Base-by-base conservation (phyloP, 2,888 invertebrate genomes). In the Leucoma salicis region DNA sequence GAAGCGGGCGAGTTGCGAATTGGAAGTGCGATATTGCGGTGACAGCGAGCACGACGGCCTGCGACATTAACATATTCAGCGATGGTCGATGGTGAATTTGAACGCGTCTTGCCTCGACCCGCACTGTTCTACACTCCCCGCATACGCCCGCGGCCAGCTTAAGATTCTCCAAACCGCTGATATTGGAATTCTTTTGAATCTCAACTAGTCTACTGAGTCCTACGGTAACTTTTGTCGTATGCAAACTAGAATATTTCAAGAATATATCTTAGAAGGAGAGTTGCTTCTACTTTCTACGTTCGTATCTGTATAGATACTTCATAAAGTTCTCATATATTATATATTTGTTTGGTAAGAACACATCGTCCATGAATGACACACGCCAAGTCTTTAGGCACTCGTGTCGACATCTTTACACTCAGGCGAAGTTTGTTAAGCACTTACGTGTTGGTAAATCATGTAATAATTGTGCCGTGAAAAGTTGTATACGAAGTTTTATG, bases 141-240 rank as follows among this genome's bases (percentile, higher is more conserved):
- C 39, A 14, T 34, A 18, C 28, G 28, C 42, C 39, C 61, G 54
- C 50, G 58, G 60, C 55, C 62, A 63, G 65, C 66, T 68, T 66
- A 57, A 72, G 69, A 70, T 58, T 66, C 63, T 57, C 64, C 53
- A 63, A 63, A 61, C 61, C 69, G 51, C 69, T 68, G 74, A 81
- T 87, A 87, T 88, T 87, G 81, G 79, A 86, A 87, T 86, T 83
- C 84, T 88, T 86, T 78, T 77, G 78, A 83, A 82, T 82, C 72
- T 78, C 72, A 71, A 85, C 80, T 78, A 80, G 70, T 70, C 71
- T 68, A 65, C 60, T 51, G 40, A 64, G 66, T 62, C 55, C 65
- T 62, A 65, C 61, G 61, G 50, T 63, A 78, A 81, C 75, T 83
- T 81, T 71, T 71, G 67, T 70, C 70, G 63, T 63, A 80, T 76